Conservation (phyloP, 2,797 vertebrate genomes). For the Chaunax sp. region DNA sequence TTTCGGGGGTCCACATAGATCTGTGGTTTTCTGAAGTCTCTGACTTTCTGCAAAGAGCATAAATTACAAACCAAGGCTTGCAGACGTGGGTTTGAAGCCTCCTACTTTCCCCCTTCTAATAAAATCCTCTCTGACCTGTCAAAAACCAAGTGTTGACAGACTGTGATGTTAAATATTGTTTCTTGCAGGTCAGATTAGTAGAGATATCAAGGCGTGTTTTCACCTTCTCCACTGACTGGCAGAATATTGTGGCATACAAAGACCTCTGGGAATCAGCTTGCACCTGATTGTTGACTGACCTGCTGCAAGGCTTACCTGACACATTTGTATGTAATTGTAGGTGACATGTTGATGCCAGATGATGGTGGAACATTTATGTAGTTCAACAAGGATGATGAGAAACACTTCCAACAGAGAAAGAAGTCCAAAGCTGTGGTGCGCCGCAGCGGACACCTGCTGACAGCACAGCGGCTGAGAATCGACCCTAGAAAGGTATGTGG, state of each 20-base stretch:
- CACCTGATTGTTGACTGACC: not conserved
- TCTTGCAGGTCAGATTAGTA: constrained; percentile 6
- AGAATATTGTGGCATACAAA: not conserved
- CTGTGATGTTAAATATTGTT: constrained; percentile 26
- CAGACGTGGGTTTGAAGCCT: too few relatives aligned
- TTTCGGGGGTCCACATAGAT: too few relatives aligned
- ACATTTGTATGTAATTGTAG: not conserved
- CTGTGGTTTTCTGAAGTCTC: too few relatives aligned
- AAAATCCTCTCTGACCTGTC: constrained; percentile 11
- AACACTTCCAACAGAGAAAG: not conserved
- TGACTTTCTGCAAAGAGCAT: too few relatives aligned
- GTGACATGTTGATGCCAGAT: constrained; percentile 6
- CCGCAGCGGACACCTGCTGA: not conserved
- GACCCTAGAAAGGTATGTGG: not conserved
- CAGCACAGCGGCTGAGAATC: constrained; percentile 3
- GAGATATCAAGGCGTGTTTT: constrained; percentile 7
- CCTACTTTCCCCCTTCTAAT: not conserved
- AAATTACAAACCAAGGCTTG: too few relatives aligned
- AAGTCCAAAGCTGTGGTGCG: constrained; percentile 3
- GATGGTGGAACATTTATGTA: not conserved
- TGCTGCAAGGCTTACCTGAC: not conserved
- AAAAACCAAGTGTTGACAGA: too few relatives aligned
- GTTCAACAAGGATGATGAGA: constrained; percentile 4
- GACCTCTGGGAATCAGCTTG: constrained; percentile 1
- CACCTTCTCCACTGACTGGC: not conserved